These are phyloP conservation scores for Rhamphomyia laevipes DNA, from an alignment of 2,888 invertebrate genomes.

Conservation along the genomic window DNA sequence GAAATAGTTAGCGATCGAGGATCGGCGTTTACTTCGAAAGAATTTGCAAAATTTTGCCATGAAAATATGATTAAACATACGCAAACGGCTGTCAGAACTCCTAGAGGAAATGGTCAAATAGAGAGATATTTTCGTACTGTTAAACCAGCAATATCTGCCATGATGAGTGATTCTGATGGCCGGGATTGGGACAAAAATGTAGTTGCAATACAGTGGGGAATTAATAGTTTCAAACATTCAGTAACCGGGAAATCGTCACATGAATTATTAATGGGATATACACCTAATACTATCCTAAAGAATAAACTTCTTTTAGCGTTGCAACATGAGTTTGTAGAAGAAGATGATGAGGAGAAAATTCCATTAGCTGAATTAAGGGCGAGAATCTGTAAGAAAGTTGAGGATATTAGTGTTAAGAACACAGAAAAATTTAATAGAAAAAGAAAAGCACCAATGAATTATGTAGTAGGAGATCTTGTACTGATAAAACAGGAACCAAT, in stretches of 20 bases:
- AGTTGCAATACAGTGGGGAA: constrained; percentile 2
- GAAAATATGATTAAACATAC: constrained; percentile 17
- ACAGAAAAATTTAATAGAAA: too few species aligned
- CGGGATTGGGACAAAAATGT: constrained; percentile 3
- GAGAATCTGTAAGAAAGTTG: background rate
- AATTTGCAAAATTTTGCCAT: constrained; percentile 16
- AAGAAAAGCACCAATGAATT: too few species aligned
- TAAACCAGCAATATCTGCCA: too few species aligned
- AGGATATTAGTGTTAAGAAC: too few species aligned
- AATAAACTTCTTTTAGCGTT: background rate
- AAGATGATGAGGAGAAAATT: constrained; percentile 1
- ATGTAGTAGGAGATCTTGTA: too few species aligned
- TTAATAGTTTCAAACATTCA: background rate
- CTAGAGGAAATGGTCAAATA: constrained; percentile 18
- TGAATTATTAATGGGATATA: background rate
- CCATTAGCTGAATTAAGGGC: background rate
- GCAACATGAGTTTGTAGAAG: background rate
- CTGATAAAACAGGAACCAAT: too few species aligned
- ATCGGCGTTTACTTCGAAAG: constrained; percentile 17
- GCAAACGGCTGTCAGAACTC: constrained; percentile 17
- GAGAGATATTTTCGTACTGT: too few species aligned
- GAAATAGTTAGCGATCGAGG: constrained; percentile 20
- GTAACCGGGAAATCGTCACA: background rate
- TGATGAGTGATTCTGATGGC: too few species aligned
- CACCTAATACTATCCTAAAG: background rate